Percentiles rank a stretch among this genome's conserved stretches.
Evolutionary conservation across 2,113 vertebrate species (phyloP).

Genomic region (Empidonax alnorum): DNA sequence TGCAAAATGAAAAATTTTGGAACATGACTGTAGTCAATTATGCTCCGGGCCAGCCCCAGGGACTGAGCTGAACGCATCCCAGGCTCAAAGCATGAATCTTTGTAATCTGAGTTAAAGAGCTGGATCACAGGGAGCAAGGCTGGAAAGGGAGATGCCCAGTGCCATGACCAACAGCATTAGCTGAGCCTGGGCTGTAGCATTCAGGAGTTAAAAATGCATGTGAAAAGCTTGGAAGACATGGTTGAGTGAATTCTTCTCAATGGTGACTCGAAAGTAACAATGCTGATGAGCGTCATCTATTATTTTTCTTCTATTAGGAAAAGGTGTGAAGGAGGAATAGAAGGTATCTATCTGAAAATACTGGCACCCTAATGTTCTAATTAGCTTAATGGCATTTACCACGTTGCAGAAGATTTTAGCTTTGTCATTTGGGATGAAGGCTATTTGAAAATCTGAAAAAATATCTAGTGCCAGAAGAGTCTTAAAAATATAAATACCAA

Average conservation of each 20-base stretch:
- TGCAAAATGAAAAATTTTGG: not conserved
- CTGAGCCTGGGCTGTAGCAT: not conserved
- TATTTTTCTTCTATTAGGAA: not conserved
- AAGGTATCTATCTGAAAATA: not conserved
- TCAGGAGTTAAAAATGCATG: not conserved
- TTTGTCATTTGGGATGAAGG: not conserved
- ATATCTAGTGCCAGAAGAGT: not conserved
- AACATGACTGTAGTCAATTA: not conserved
- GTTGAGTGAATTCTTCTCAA: not conserved
- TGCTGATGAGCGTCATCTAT: not conserved
- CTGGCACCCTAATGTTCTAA: not conserved
- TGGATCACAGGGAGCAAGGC: not conserved
- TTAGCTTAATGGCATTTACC: not conserved
- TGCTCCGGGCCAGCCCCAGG: not conserved
- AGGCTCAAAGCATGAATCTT: not conserved
- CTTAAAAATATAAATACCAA: not conserved
- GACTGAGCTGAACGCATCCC: not conserved
- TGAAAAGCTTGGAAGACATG: not conserved
- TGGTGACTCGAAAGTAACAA: not conserved
- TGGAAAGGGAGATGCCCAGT: not conserved
- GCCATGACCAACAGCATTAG: not conserved
- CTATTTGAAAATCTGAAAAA: not conserved
- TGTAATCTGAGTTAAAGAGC: not conserved
- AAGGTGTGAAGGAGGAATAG: not conserved
- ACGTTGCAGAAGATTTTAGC: not conserved